Conservation (phyloP, 2,113 vertebrate species). For the Tetrax tetrax region DNA sequence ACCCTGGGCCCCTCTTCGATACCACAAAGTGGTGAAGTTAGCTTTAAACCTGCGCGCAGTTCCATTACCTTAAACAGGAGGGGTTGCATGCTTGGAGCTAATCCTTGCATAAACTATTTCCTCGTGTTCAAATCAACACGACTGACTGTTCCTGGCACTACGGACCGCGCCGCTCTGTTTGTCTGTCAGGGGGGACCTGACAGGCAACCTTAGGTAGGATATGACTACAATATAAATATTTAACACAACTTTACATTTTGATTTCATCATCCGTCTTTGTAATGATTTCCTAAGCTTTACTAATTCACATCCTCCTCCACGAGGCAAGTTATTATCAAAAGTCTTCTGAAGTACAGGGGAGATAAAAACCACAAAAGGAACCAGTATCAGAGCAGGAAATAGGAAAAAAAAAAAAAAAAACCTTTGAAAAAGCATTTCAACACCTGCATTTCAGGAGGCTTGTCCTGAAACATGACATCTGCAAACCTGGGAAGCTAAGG, state of each 20-base stretch:
- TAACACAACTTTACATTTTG: not conserved
- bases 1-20: not conserved
- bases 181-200: not conserved
- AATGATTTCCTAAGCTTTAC: not conserved
- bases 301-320: not conserved
- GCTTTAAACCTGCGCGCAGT: not conserved
- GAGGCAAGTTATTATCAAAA: not conserved
- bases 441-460: not conserved
- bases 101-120: not conserved
- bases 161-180: rapidly evolving
- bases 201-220: not conserved
- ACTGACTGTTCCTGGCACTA: not conserved
- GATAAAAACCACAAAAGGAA: not conserved
- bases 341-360: not conserved
- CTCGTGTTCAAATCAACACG: not conserved
- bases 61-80: not conserved
- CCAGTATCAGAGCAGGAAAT: not conserved
- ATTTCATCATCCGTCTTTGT: not conserved
- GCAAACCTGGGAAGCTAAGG: conserved; percentile 47
- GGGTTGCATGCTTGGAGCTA: not conserved
- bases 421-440: not conserved
- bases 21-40: too few relatives aligned
- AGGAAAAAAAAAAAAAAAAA: not conserved
- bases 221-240: not conserved
- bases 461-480: not conserved